These are phyloP conservation scores for Eristalinus aeneus DNA, from an alignment of 2,888 invertebrate genomes.

Conservation along the genomic window DNA sequence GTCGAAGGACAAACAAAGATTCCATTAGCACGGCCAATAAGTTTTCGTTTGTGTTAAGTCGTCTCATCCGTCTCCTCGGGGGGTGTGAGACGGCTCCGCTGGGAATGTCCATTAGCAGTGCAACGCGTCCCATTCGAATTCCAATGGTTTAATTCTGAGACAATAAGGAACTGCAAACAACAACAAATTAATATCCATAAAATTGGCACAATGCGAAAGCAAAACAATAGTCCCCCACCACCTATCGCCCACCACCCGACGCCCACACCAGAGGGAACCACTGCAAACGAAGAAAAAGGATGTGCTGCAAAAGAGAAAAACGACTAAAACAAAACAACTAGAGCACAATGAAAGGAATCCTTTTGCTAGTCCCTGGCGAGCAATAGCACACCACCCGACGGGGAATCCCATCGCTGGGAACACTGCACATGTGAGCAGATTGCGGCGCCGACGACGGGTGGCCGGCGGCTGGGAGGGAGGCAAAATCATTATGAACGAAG, in stretches of 20 bases:
- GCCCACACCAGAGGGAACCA: neutral
- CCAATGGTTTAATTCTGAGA: constrained; percentile 43
- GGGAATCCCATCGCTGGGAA: neutral
- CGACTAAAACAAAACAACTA: constrained; percentile 23
- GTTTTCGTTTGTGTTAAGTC: constrained; percentile 15
- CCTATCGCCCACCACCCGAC: constrained; percentile 14
- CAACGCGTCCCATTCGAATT: neutral
- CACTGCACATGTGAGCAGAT: neutral
- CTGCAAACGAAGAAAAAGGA: neutral
- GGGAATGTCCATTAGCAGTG: neutral
- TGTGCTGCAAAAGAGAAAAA: neutral
- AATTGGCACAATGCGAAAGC: constrained; percentile 66
- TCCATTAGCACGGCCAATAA: constrained; percentile 45
- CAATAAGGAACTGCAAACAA: constrained; percentile 61
- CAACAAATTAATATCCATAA: constrained; percentile 70
- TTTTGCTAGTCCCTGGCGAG: constrained; percentile 20
- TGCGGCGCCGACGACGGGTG: neutral
- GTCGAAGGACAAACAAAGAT: constrained; percentile 29
- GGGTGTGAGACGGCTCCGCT: neutral
- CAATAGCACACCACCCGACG: constrained; percentile 22
- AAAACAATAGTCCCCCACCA: constrained; percentile 55
- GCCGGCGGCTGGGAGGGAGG: neutral
- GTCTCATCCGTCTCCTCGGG: neutral
- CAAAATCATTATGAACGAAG: constrained; percentile 9
- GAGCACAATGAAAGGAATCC: constrained; percentile 48